Percentiles rank a stretch among this genome's conserved stretches.
These are phyloP conservation scores for Mormyrus hasselquistii DNA, from an alignment of 2,797 vertebrate species.

Conservation along the genomic window DNA sequence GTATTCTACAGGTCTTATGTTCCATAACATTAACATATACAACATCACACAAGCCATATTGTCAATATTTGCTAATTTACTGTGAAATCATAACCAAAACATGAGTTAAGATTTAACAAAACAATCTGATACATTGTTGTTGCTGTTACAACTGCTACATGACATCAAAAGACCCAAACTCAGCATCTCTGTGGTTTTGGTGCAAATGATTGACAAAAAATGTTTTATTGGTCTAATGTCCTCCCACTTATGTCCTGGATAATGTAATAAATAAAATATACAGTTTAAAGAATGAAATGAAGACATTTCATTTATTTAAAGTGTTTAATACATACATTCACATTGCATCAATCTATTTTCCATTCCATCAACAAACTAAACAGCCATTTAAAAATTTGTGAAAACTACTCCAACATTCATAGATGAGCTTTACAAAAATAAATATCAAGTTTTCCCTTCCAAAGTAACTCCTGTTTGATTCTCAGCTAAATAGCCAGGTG, in stretches of 20 bases:
- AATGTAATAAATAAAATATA: neutral
- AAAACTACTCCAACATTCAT: neutral
- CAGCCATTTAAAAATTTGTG: neutral
- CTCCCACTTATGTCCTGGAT: neutral
- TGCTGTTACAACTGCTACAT: neutral
- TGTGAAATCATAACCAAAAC: neutral
- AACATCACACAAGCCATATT: neutral
- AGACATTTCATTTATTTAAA: neutral
- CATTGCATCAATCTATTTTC: neutral
- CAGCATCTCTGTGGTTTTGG: neutral
- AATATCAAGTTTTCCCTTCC: neutral
- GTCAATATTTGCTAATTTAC: constrained; percentile 6
- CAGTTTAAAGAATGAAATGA: neutral
- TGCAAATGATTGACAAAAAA: neutral
- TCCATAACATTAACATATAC: neutral
- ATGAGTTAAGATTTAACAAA: neutral
- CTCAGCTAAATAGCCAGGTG: neutral
- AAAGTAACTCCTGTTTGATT: neutral
- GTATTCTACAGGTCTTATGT: neutral
- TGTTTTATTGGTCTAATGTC: neutral
- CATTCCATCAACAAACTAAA: neutral
- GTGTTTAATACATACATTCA: neutral
- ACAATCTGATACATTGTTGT: neutral
- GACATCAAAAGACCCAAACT: neutral
- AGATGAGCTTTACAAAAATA: neutral